Evolutionary conservation across 1,140 invertebrate species (phyloP).

Genomic region (Macrostomum lignano): DNA sequence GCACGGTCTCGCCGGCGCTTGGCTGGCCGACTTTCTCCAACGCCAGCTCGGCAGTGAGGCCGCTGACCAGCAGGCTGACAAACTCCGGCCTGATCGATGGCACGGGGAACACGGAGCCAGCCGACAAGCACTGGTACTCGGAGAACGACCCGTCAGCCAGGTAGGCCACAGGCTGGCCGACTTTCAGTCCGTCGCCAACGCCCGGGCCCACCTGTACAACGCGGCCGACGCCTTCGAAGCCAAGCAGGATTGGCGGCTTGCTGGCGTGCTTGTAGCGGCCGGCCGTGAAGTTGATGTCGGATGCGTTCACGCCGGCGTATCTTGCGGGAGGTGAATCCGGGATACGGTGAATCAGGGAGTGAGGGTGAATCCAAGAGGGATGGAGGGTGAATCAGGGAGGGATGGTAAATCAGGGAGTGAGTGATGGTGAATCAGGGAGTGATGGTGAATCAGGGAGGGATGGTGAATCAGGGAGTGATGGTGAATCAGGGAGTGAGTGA

Average conservation of each 20-base stretch:
- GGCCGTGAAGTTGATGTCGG: constrained; percentile 17
- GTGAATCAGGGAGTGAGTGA: no score
- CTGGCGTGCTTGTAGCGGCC: constrained; percentile 14
- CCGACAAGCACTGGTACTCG: constrained; percentile 14
- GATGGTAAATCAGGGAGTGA: no score
- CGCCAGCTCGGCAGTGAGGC: constrained; percentile 19
- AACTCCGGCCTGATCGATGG: constrained; percentile 16
- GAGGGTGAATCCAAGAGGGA: no score
- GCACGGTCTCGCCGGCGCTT: constrained; percentile 16
- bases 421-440: no score
- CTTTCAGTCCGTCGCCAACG: constrained; percentile 8
- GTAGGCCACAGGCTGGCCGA: constrained; percentile 17
- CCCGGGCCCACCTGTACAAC: constrained; percentile 12
- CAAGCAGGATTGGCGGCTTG: constrained; percentile 14
- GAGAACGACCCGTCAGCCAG: constrained; percentile 13
- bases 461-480: no score
- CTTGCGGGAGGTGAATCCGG: no score
- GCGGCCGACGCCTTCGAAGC: constrained; percentile 19
- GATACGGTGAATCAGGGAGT: no score
- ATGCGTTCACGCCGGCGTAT: constrained; percentile 21
- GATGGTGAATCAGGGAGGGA: no score
- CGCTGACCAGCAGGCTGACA: constrained; percentile 19
- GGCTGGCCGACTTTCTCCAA: constrained; percentile 16
- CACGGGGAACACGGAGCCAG: constrained; percentile 10
- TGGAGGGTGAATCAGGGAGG: no score